Percentiles rank a stretch among this genome's conserved stretches.
phyloP scores from a whole-genome alignment of 1,140 invertebrate genomes.

The Hetaerina americana region DNA sequence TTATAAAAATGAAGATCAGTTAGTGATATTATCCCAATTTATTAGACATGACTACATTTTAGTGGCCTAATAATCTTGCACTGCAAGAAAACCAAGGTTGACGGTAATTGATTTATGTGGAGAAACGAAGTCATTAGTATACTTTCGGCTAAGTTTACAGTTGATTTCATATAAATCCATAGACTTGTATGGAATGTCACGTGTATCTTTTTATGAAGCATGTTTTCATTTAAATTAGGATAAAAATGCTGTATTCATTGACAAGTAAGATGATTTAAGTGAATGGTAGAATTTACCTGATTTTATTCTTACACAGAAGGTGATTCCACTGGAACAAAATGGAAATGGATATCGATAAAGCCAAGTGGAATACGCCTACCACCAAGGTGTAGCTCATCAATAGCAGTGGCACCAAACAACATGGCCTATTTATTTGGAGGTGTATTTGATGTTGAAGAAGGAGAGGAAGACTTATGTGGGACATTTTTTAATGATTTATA shows the following conservation, averaged over 20 bases:
- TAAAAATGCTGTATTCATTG: not conserved
- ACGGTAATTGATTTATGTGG: too few species aligned
- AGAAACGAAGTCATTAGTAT: not conserved
- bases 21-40: too few species aligned
- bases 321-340: conserved; percentile 47
- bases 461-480: conserved; percentile 64
- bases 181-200: too few species aligned
- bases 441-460: conserved; percentile 56
- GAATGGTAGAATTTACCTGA: too few species aligned
- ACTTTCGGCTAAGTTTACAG: not conserved
- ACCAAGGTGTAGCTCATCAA: conserved; percentile 50
- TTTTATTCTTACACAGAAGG: conserved; percentile 35
- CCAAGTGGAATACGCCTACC: conserved; percentile 47
- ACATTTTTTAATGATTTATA: conserved; percentile 74
- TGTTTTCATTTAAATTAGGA: not conserved
- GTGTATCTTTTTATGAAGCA: not conserved
- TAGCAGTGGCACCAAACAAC: conserved; percentile 34
- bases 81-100: too few species aligned
- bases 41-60: too few species aligned
- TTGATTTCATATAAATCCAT: not conserved
- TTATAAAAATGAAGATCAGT: too few species aligned
- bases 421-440: conserved; percentile 64
- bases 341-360: conserved; percentile 63
- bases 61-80: too few species aligned
- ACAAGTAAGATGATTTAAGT: too few species aligned